phyloP scores from a whole-genome alignment of 2,888 invertebrate genomes.

The Epinotia brunnichana region DNA sequence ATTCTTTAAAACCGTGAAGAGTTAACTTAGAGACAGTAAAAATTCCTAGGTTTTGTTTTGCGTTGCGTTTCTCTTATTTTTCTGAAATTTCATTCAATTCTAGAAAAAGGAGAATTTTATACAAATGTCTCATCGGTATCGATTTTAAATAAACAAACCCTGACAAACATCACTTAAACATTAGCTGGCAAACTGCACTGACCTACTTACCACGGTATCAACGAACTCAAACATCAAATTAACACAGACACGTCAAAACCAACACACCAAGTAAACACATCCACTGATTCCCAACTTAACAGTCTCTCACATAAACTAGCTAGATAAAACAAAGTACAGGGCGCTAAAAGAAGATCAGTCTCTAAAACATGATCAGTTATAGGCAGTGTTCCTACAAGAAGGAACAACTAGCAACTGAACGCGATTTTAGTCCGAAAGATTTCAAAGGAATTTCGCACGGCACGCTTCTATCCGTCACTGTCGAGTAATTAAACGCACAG shows the following conservation, averaged over 20 bases:
- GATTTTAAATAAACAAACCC: neutral
- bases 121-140: neutral
- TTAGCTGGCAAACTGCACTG: slow-evolving; percentile 24
- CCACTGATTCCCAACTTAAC: slow-evolving; percentile 31
- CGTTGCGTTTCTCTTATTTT: neutral
- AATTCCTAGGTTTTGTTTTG: neutral
- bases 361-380: no score
- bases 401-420: slow-evolving; percentile 58
- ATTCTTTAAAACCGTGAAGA: neutral
- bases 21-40: neutral
- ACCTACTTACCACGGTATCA: slow-evolving; percentile 41
- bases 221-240: slow-evolving; percentile 41
- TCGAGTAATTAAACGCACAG: slow-evolving; percentile 66
- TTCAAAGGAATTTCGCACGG: slow-evolving; percentile 76
- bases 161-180: neutral
- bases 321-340: slow-evolving; percentile 12
- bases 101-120: neutral
- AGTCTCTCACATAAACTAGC: slow-evolving; percentile 21
- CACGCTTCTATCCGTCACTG: slow-evolving; percentile 74
- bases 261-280: slow-evolving; percentile 31
- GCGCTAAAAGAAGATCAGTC: slow-evolving; percentile 2
- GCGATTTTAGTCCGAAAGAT: slow-evolving; percentile 61
- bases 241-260: slow-evolving; percentile 40
- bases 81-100: neutral
- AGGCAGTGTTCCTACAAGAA: slow-evolving; percentile 48